Evolutionary conservation across 1,140 invertebrate genomes (phyloP).

Genomic region (Physella acuta): DNA sequence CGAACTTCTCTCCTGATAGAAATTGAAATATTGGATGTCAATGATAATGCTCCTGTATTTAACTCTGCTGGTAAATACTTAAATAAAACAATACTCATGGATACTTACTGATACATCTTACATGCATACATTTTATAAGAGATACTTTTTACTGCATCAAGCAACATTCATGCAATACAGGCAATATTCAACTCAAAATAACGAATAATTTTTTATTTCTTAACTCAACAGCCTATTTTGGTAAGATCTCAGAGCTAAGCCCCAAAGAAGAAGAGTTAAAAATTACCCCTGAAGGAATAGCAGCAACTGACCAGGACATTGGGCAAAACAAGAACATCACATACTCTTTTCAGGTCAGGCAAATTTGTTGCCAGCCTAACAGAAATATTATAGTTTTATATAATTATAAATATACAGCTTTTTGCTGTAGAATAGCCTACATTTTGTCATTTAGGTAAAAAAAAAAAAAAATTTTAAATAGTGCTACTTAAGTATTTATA

Average conservation of each 20-base stretch:
- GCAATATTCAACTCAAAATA: too few species aligned
- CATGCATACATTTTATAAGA: too few species aligned
- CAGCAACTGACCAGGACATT: conserved; percentile 24
- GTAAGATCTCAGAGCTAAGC: conserved; percentile 4
- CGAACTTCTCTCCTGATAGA: conserved; percentile 16
- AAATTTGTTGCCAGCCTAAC: too few species aligned
- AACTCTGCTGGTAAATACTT: too few species aligned
- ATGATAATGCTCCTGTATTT: conserved; percentile 28
- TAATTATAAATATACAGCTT: too few species aligned
- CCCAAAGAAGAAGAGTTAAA: background rate
- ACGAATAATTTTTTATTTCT: too few species aligned
- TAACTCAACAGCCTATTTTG: background rate
- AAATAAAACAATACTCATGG: too few species aligned
- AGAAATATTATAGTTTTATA: background rate
- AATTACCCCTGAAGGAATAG: conserved; percentile 5
- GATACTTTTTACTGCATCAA: too few species aligned
- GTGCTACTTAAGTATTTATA: background rate
- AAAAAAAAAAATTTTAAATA: background rate
- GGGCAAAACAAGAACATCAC: conserved; percentile 25
- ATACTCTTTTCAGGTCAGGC: conserved; percentile 26
- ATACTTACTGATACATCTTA: too few species aligned
- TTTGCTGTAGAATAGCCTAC: too few species aligned
- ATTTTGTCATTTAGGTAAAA: too few species aligned
- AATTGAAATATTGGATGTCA: conserved; percentile 22
- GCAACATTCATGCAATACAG: too few species aligned